Base-by-base conservation (phyloP, 2,113 vertebrate species). In the Lepidothrix coronata region DNA sequence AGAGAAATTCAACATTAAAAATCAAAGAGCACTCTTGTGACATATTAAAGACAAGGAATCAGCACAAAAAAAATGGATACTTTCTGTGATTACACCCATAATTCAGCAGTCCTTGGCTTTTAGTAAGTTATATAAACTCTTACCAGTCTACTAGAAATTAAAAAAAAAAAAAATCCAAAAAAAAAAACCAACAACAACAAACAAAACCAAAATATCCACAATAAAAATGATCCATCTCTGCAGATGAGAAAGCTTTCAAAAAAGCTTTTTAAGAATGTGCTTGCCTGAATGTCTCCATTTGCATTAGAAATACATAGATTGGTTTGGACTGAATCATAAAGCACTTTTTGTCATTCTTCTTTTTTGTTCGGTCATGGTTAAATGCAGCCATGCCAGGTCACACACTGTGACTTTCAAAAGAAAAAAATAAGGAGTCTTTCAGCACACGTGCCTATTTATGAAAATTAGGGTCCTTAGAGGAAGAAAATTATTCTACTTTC, bases 301-400 rank as follows among this genome's bases (percentile, higher is more conserved):
- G 82, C 94, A 93, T 97, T 91, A 95, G 85, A 96, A 94, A 90
- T 93, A 49, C 62, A 39, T 41, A 88, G 78, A 74, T 79, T 88
- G 46, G 21, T 30, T 85, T 90, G 67, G 74, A 74, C 27, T 90
- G 75, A 84, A 88, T 83, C 63, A 66, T 72, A 93, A 93, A 93
- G 71, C 43, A 37, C 27, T 51, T 93, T 94, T 91, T 95, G 59
- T 95, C 59, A 24, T 88, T 89, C 63, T 76, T 41, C 19, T 65
- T 82, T 81, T 91, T 62, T 88, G 46, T 91, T 88, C 78, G 80
- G 55, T 46, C 63, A 2, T 54, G 41, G 71, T 82, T 82, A 90
- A 91, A 91, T 62, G 78, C 82, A 91, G 62, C 58, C 41, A 5
- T 85, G 93, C 54, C 46, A 77, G 51, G 55, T 73, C 70, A 76